These are phyloP conservation scores for Drosophila paracracens DNA, from an alignment of 2,888 invertebrate species.

Conservation along the genomic window DNA sequence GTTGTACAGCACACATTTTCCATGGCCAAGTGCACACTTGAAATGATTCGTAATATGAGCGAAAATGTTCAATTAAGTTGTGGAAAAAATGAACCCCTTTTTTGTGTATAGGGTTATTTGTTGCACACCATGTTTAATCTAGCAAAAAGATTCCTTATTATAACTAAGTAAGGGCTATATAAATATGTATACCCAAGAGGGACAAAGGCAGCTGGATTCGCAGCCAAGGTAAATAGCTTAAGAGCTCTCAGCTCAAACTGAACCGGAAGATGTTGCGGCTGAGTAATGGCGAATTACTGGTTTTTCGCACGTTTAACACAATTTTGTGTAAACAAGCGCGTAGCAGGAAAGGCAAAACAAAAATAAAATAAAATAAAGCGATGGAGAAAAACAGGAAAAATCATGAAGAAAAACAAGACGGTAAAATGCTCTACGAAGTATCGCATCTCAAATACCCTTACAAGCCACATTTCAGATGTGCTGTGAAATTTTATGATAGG, in stretches of 20 bases:
- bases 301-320: conserved; percentile 78
- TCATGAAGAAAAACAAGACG: conserved; percentile 7
- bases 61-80: conserved; percentile 73
- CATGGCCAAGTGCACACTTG: conserved; percentile 47
- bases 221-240: conserved; percentile 32
- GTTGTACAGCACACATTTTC: conserved; percentile 26
- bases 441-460: conserved; percentile 24
- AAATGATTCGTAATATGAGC: conserved; percentile 67
- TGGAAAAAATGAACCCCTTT: conserved; percentile 3
- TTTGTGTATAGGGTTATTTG: conserved; percentile 49
- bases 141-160: conserved; percentile 69
- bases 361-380: conserved; percentile 3
- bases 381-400: neutral
- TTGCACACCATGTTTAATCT: conserved; percentile 44
- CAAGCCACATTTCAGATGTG: neutral
- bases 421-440: neutral
- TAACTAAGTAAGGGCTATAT: conserved; percentile 61
- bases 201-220: conserved; percentile 25
- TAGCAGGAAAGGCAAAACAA: conserved; percentile 21
- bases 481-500: neutral
- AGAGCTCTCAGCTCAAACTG: conserved; percentile 6
- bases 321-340: conserved; percentile 70
- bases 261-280: conserved; percentile 34
- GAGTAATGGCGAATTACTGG: conserved; percentile 75
- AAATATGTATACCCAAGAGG: neutral